Evolutionary conservation across 2,888 invertebrate species (phyloP).

Genomic region (Agrotis exclamationis): DNA sequence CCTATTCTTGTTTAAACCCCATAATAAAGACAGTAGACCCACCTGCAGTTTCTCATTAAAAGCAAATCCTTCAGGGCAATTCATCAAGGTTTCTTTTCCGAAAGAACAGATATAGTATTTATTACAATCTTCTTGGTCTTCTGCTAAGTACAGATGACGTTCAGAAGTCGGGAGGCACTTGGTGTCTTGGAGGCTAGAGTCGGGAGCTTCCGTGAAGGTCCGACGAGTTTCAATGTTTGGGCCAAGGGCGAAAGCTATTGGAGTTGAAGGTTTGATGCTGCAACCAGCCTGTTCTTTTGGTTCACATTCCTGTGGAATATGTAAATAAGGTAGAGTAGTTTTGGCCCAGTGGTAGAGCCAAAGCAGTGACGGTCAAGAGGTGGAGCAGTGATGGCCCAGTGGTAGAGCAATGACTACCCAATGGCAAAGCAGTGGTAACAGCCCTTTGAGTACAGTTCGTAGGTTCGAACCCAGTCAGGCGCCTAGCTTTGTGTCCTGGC

Average conservation of each 20-base stretch:
- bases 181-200: neutral
- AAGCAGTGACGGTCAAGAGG: no score
- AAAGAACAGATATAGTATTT: constrained; percentile 43
- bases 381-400: no score
- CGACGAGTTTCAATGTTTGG: rapidly evolving
- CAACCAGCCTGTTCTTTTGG: constrained; percentile 5
- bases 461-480: no score
- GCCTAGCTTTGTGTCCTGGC: no score
- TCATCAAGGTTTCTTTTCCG: neutral
- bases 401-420: no score
- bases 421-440: no score
- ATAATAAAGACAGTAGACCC: neutral
- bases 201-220: no score
- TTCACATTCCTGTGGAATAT: constrained; percentile 9
- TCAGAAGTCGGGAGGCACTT: neutral
- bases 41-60: constrained; percentile 34
- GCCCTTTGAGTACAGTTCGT: no score
- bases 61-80: constrained; percentile 29
- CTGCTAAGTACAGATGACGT: neutral
- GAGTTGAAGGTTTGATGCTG: neutral
- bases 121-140: constrained; percentile 31
- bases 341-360: no score
- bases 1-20: no score
- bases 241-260: rapidly evolving
- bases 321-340: no score